phyloP scores from a whole-genome alignment of 2,797 vertebrate species.

The Pogonophryne albipinna region DNA sequence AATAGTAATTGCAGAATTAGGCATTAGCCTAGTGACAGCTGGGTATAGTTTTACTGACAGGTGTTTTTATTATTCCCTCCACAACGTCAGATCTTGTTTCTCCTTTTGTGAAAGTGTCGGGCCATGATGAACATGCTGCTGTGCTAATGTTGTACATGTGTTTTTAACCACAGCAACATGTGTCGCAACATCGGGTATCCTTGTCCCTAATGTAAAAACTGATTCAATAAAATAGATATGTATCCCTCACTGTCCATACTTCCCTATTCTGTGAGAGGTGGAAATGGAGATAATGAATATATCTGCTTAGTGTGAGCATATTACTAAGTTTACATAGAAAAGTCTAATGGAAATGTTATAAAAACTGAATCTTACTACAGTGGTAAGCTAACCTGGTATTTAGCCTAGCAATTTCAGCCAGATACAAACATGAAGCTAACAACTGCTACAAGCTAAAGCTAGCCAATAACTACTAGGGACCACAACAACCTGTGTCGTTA shows the following conservation, averaged over 20 bases:
- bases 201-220: not conserved
- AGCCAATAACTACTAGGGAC: not conserved
- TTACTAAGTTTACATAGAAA: not conserved
- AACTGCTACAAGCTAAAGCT: constrained; percentile 41
- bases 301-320: not conserved
- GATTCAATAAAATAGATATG: not conserved
- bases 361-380: not conserved
- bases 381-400: not conserved
- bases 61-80: constrained; percentile 9
- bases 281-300: not conserved
- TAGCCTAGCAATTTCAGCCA: constrained; percentile 25
- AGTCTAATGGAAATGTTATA: not conserved
- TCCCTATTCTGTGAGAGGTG: not conserved
- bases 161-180: not conserved
- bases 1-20: not conserved
- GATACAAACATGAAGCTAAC: constrained; percentile 7
- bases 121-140: not conserved
- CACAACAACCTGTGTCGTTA: too few relatives aligned
- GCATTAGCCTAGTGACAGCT: not conserved
- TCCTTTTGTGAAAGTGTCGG: not conserved
- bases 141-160: not conserved
- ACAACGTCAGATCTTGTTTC: constrained; percentile 5
- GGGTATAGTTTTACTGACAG: constrained; percentile 5
- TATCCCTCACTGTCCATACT: not conserved
- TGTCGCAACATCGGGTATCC: not conserved